phyloP scores from a whole-genome alignment of 2,797 vertebrate species.

The Varecia variegata region DNA sequence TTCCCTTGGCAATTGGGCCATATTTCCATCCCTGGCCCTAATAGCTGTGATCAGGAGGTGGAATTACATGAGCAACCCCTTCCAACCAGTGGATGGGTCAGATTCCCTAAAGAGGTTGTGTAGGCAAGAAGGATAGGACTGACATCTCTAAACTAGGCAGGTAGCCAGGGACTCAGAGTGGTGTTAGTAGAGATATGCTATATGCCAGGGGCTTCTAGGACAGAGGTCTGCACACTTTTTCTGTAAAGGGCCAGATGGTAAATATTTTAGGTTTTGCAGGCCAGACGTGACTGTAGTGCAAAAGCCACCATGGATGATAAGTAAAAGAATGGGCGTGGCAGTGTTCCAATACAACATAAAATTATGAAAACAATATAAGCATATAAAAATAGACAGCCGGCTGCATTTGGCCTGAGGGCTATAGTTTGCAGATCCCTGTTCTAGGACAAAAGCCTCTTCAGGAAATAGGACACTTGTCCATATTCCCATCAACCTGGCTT shows the following conservation, averaged over 20 bases:
- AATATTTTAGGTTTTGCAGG: constrained; percentile 29
- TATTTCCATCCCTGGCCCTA: background rate
- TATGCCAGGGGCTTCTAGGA: background rate
- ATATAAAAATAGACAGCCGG: constrained; percentile 24
- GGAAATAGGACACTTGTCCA: background rate
- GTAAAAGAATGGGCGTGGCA: background rate
- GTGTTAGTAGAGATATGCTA: background rate
- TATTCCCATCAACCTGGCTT: background rate
- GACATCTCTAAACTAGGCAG: background rate
- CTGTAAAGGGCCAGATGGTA: background rate
- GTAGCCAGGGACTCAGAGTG: background rate
- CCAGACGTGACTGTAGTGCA: background rate
- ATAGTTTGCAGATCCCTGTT: constrained; percentile 1
- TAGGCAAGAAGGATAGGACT: background rate
- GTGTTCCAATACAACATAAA: background rate
- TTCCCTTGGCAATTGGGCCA: background rate
- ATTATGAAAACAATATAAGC: background rate
- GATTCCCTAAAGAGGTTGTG: background rate
- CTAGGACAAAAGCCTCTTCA: background rate
- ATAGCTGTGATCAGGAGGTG: background rate
- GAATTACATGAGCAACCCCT: background rate
- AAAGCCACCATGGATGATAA: constrained; percentile 7
- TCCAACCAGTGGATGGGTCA: background rate
- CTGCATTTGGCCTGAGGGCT: constrained; percentile 7
- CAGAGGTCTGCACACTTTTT: background rate